Percentiles rank a stretch among this genome's conserved stretches.
Evolutionary conservation across 2,113 vertebrate species (phyloP).

Genomic region (Mirounga angustirostris): DNA sequence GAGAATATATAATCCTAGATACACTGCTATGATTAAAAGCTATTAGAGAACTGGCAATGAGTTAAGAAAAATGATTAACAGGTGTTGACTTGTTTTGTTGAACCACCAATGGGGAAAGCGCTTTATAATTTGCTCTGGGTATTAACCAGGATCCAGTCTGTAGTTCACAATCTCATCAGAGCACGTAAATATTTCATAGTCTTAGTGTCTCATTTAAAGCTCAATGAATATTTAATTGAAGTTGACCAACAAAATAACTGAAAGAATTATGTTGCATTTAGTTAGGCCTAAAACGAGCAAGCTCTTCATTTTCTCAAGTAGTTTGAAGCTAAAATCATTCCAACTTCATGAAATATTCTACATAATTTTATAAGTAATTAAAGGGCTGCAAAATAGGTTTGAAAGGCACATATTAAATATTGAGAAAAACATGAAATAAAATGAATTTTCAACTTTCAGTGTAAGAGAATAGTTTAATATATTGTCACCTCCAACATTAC

Average conservation of each 20-base stretch:
- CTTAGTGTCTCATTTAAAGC: constrained; percentile 56
- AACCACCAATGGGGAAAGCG: constrained; percentile 33
- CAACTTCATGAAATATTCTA: constrained; percentile 79
- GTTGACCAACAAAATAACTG: constrained; percentile 78
- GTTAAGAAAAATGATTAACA: constrained; percentile 74
- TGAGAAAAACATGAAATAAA: constrained; percentile 73
- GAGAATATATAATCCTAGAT: constrained; percentile 32
- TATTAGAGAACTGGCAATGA: constrained; percentile 40
- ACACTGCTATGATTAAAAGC: constrained; percentile 56
- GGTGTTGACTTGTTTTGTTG: constrained; percentile 73
- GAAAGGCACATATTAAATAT: constrained; percentile 62
- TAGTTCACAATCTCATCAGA: constrained; percentile 68
- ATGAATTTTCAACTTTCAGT: constrained; percentile 63
- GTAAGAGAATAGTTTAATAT: constrained; percentile 59
- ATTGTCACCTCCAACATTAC: constrained; percentile 50
- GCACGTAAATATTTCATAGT: constrained; percentile 75
- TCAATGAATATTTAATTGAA: constrained; percentile 80
- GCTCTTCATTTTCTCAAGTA: constrained; percentile 77
- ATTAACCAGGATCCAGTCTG: constrained; percentile 68
- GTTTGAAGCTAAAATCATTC: constrained; percentile 77
- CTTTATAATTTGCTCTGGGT: constrained; percentile 69
- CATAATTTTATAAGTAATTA: constrained; percentile 71
- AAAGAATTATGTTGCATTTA: constrained; percentile 77
- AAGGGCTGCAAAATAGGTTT: constrained; percentile 74
- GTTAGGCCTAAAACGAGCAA: constrained; percentile 77